A percentile compares a stretch with the other conserved stretches of the same genome.
phyloP scores from a whole-genome alignment of 2,797 vertebrate species.

The Toxotes lorentzi region DNA sequence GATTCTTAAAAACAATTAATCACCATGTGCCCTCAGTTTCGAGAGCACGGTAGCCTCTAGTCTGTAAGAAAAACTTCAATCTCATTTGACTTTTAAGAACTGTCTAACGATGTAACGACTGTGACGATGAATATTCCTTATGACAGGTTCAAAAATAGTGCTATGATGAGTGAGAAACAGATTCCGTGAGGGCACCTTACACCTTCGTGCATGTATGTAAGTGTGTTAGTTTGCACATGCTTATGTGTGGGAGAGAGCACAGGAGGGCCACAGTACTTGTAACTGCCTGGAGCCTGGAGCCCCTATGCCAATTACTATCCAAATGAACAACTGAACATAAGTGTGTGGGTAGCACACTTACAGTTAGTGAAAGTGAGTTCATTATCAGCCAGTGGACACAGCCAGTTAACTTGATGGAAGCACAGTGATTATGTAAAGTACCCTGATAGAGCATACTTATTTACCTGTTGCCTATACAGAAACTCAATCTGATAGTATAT shows the following conservation, averaged over 20 bases:
- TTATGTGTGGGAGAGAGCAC: constrained; percentile 23
- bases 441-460: constrained; percentile 14
- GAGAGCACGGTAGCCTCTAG: background rate
- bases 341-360: constrained; percentile 45
- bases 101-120: too few relatives aligned
- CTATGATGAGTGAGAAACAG: background rate
- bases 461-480: background rate
- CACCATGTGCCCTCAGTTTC: background rate
- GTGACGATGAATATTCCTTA: background rate
- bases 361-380: constrained; percentile 57
- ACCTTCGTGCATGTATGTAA: background rate
- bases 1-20: background rate
- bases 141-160: background rate
- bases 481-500: constrained; percentile 8
- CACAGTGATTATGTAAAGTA: constrained; percentile 28
- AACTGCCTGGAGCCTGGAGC: constrained; percentile 1
- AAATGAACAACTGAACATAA: constrained; percentile 52
- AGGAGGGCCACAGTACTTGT: background rate
- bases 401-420: constrained; percentile 26
- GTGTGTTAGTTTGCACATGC: background rate
- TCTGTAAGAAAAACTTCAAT: background rate
- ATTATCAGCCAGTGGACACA: constrained; percentile 35
- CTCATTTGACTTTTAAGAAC: background rate
- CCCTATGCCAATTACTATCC: constrained; percentile 17
- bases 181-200: background rate